A percentile compares a stretch with the other conserved stretches of the same genome.
Evolutionary conservation across 1,140 invertebrate genomes (phyloP).

Genomic region (Homalodisca vitripennis): DNA sequence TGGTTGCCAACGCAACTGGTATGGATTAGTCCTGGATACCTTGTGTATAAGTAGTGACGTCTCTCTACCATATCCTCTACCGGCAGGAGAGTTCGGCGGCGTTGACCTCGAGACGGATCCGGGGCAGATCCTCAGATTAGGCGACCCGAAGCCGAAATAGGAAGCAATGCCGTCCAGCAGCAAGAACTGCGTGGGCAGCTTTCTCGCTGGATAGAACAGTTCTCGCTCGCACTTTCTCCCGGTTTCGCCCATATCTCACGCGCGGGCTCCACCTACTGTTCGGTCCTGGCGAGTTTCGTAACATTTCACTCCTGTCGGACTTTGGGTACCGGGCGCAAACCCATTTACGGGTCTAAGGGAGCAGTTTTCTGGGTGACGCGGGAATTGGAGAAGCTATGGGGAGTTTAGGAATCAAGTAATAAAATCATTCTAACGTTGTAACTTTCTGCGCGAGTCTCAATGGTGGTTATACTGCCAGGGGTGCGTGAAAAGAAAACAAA

Average conservation of each 20-base stretch:
- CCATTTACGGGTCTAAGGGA: background rate
- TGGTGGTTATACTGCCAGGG: background rate
- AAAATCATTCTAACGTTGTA: background rate
- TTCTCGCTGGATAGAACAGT: too few species aligned
- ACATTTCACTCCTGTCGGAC: background rate
- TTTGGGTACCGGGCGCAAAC: background rate
- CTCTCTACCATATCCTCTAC: too few species aligned
- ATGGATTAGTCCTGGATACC: too few species aligned
- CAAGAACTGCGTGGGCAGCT: slow-evolving; percentile 1
- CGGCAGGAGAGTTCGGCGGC: background rate
- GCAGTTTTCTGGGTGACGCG: background rate
- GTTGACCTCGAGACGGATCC: background rate
- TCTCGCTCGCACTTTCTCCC: too few species aligned
- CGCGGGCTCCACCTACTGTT: background rate
- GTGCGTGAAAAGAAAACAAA: background rate
- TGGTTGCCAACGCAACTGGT: too few species aligned
- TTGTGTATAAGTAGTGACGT: too few species aligned
- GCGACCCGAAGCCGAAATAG: slow-evolving; percentile 4
- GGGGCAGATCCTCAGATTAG: background rate
- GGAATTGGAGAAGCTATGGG: background rate
- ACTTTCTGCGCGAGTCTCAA: background rate
- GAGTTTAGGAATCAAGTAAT: background rate
- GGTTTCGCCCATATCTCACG: slow-evolving; percentile 12
- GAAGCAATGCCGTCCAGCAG: background rate
- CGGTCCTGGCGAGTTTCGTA: background rate